These are phyloP conservation scores for Desmophyllum pertusum DNA, from an alignment of 92 coral and sea anemone species.

Conservation along the genomic window DNA sequence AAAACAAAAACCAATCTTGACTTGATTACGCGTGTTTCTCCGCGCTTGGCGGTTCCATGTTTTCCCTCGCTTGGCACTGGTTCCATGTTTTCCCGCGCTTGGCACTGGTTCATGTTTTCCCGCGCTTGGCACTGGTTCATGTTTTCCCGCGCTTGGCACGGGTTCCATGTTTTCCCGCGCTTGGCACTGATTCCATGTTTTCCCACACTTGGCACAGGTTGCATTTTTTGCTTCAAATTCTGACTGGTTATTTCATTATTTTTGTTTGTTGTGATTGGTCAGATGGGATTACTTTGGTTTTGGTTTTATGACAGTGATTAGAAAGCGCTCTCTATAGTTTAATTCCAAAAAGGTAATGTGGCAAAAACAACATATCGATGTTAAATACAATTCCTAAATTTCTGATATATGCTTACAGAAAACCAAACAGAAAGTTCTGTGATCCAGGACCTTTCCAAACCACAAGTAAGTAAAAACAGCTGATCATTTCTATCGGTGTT, in stretches of 20 bases:
- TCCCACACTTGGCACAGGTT: neutral
- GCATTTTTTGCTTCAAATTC: no score
- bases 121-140: no score
- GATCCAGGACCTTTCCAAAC: slow-evolving; percentile 33
- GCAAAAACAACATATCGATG: no score
- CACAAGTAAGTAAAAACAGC: neutral
- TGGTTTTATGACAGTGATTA: no score
- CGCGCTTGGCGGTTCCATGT: no score
- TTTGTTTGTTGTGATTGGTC: no score
- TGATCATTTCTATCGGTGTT: neutral
- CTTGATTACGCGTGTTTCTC: no score
- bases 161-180: neutral
- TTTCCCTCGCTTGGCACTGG: neutral
- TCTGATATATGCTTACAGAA: slow-evolving; percentile 10
- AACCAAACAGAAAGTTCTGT: slow-evolving; percentile 32
- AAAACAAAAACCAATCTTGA: no score
- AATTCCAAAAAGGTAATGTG: no score
- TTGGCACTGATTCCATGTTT: neutral
- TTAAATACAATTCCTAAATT: neutral
- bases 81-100: neutral
- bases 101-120: neutral
- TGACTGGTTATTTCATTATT: no score
- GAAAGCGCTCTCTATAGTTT: no score
- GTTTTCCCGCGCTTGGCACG: slow-evolving; percentile 1
- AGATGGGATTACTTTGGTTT: no score